phyloP scores from a whole-genome alignment of 1,140 invertebrate species.

The Macrocentrus cingulum region DNA sequence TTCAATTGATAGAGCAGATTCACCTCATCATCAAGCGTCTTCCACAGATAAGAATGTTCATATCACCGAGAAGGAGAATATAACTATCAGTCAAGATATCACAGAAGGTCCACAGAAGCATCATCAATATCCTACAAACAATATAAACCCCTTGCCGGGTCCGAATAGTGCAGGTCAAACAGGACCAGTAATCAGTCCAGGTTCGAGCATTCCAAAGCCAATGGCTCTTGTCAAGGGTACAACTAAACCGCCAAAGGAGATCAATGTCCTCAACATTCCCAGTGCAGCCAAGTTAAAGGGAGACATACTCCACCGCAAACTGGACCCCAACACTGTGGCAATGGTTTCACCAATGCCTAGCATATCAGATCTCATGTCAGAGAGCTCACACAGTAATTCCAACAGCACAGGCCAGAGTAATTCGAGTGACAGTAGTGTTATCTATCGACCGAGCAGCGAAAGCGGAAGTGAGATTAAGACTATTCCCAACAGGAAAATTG shows the following conservation, averaged over 20 bases:
- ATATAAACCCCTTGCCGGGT: slow-evolving; percentile 26
- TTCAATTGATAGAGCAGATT: background rate
- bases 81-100: background rate
- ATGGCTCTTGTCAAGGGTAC: slow-evolving; percentile 88
- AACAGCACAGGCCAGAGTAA: slow-evolving; percentile 65
- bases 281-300: slow-evolving; percentile 41
- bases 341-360: slow-evolving; percentile 76
- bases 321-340: slow-evolving; percentile 67
- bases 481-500: slow-evolving; percentile 62
- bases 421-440: slow-evolving; percentile 69
- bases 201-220: slow-evolving; percentile 84
- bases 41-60: slow-evolving; percentile 21
- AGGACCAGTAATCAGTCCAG: slow-evolving; percentile 37
- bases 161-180: slow-evolving; percentile 26
- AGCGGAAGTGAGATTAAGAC: slow-evolving; percentile 65
- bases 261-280: slow-evolving; percentile 34
- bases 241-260: slow-evolving; percentile 64
- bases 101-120: slow-evolving; percentile 5
- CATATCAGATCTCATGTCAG: slow-evolving; percentile 57
- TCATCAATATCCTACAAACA: slow-evolving; percentile 21
- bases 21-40: slow-evolving; percentile 14
- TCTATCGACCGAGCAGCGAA: slow-evolving; percentile 69
- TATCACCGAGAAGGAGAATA: slow-evolving; percentile 15
- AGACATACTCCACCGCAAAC: slow-evolving; percentile 54
- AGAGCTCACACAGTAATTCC: slow-evolving; percentile 64